A percentile compares a stretch with the other conserved stretches of the same genome.
phyloP scores from a whole-genome alignment of 2,888 invertebrate genomes.

The Pollenia amentaria region DNA sequence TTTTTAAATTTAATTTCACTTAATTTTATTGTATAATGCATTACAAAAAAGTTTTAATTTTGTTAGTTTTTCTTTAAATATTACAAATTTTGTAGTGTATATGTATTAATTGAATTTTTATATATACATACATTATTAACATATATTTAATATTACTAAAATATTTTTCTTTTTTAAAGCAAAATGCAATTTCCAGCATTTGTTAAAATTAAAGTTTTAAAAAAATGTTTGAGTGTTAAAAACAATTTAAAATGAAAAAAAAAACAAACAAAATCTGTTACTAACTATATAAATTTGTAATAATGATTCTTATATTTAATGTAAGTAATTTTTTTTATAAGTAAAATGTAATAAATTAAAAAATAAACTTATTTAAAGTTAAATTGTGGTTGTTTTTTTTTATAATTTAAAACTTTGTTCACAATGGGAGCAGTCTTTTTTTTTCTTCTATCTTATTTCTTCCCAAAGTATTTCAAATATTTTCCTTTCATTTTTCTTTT shows the following conservation, averaged over 20 bases:
- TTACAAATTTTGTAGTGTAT: slow-evolving; percentile 2
- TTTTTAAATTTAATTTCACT: not conserved
- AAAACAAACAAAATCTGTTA: slow-evolving; percentile 48
- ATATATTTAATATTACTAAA: not conserved
- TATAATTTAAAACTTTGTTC: too few relatives aligned
- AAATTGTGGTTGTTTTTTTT: slow-evolving; percentile 6
- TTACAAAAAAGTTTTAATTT: slow-evolving; percentile 11
- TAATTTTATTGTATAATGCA: slow-evolving; percentile 23
- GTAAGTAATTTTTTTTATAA: slow-evolving; percentile 66
- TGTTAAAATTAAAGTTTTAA: slow-evolving; percentile 51
- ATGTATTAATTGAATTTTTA: slow-evolving; percentile 16
- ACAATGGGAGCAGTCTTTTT: too few relatives aligned
- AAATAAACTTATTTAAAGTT: slow-evolving; percentile 48
- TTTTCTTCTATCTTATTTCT: too few relatives aligned
- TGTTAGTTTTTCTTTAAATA: not conserved
- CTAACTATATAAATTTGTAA: slow-evolving; percentile 56
- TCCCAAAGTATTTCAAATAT: too few relatives aligned
- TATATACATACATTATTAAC: slow-evolving; percentile 6
- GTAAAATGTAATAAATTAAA: slow-evolving; percentile 45
- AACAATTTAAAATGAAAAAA: slow-evolving; percentile 25
- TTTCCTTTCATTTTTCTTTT: too few relatives aligned
- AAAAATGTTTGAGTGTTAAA: slow-evolving; percentile 45
- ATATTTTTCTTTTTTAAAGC: slow-evolving; percentile 19
- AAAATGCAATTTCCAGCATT: slow-evolving; percentile 53
- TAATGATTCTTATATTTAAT: slow-evolving; percentile 54